phyloP scores from a whole-genome alignment of 92 coral and sea anemone species.

The Epizoanthus stellaris region DNA sequence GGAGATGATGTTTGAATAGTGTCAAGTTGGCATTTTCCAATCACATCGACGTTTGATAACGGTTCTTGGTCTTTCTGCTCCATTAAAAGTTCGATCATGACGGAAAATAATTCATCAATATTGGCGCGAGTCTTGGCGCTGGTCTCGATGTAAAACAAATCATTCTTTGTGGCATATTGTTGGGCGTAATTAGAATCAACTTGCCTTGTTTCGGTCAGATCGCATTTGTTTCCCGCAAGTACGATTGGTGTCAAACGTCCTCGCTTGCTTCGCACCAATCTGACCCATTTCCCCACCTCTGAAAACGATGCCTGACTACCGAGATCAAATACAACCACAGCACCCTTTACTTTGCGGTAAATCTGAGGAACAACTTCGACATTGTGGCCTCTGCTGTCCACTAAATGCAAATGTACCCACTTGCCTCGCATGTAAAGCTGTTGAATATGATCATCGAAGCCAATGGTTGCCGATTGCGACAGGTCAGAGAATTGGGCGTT shows the following conservation, averaged over 20 bases:
- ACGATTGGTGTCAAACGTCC: conserved; percentile 44
- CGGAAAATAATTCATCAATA: conserved; percentile 76
- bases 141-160: conserved; percentile 75
- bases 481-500: conserved; percentile 10
- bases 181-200: background rate
- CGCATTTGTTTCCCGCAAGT: conserved; percentile 86
- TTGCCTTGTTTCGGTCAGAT: conserved; percentile 13
- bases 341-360: conserved; percentile 69
- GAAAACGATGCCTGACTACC: conserved; percentile 45
- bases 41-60: background rate
- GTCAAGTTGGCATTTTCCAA: background rate
- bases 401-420: conserved; percentile 74
- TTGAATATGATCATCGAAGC: conserved; percentile 67
- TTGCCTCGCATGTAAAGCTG: conserved; percentile 71
- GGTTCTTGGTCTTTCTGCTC: conserved; percentile 33
- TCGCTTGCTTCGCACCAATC: conserved; percentile 56
- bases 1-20: no score
- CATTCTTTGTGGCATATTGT: conserved; percentile 9
- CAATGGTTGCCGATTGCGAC: conserved; percentile 1
- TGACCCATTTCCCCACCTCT: conserved; percentile 63
- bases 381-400: conserved; percentile 74
- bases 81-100: conserved; percentile 62
- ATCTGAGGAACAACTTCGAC: conserved; percentile 65
- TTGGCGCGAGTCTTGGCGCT: conserved; percentile 71
- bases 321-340: conserved; percentile 76